Conservation (phyloP, 2,797 vertebrate genomes). For the Enteromius mattozi region DNA sequence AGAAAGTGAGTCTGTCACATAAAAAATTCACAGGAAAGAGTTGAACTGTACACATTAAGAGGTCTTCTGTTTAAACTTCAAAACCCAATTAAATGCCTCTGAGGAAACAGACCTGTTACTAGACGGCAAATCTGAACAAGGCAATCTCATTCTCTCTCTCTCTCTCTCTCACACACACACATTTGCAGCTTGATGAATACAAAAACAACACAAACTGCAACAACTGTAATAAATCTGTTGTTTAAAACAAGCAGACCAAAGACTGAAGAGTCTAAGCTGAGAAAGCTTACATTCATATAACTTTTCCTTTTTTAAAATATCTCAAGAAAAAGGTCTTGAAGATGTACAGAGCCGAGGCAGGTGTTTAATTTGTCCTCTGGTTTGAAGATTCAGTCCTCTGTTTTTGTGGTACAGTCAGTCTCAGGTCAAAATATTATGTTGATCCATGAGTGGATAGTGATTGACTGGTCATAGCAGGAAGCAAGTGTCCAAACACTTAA, state of each 20-base stretch:
- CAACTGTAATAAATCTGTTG: constrained; percentile 29
- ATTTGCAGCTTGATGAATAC: background rate
- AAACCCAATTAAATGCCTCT: background rate
- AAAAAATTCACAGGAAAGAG: constrained; percentile 43
- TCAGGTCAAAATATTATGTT: constrained; percentile 18
- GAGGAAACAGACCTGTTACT: background rate
- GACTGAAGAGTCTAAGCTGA: background rate
- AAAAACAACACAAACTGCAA: constrained; percentile 49
- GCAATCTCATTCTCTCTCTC: background rate
- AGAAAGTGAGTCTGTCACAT: constrained; percentile 33
- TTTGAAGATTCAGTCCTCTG: constrained; percentile 37
- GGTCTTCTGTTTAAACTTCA: constrained; percentile 9
- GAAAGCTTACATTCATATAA: constrained; percentile 60
- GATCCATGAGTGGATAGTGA: constrained; percentile 19
- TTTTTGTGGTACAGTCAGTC: constrained; percentile 11
- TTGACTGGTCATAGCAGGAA: constrained; percentile 10
- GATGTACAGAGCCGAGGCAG: constrained; percentile 33
- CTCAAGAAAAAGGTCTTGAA: constrained; percentile 36
- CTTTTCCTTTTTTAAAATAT: constrained; percentile 29
- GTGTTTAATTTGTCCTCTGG: constrained; percentile 32
- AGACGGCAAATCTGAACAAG: constrained; percentile 39
- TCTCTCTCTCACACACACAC: background rate
- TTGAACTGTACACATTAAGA: constrained; percentile 43
- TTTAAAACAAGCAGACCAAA: constrained; percentile 21
- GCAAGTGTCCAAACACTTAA: constrained; percentile 35